These are phyloP conservation scores for Grammomys dolichurus DNA, from an alignment of 2,113 vertebrate genomes.

Conservation along the genomic window DNA sequence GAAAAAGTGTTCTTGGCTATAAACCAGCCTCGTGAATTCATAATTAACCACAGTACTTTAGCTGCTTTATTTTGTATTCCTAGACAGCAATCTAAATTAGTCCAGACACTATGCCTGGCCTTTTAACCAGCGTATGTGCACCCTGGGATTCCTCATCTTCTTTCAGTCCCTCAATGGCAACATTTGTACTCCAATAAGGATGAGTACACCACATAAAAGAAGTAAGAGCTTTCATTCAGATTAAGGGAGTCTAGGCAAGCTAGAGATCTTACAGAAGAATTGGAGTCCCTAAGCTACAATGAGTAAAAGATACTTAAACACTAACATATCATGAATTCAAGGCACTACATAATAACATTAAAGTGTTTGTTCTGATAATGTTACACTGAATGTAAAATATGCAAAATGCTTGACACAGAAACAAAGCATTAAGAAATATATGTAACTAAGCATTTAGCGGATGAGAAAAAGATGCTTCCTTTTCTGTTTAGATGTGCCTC, in stretches of 20 bases:
- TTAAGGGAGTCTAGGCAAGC: background rate
- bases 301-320: conserved; percentile 13
- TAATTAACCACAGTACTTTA: conserved; percentile 39
- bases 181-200: background rate
- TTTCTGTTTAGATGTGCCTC: background rate
- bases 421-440: background rate
- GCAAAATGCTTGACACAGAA: background rate
- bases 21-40: background rate
- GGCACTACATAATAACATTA: background rate
- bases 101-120: background rate
- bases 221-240: background rate
- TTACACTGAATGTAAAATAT: conserved; percentile 22
- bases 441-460: background rate
- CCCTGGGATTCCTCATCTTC: background rate
- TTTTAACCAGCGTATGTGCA: conserved; percentile 1
- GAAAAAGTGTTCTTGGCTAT: conserved; percentile 43
- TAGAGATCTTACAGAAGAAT: conserved; percentile 21
- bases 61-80: background rate
- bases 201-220: background rate
- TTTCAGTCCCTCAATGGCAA: background rate
- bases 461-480: conserved; percentile 15
- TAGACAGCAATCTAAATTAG: conserved; percentile 44
- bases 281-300: background rate
- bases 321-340: conserved; percentile 17
- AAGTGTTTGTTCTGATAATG: background rate